Evolutionary conservation across 1,140 invertebrate genomes (phyloP).

Genomic region (Sinonovacula constricta): DNA sequence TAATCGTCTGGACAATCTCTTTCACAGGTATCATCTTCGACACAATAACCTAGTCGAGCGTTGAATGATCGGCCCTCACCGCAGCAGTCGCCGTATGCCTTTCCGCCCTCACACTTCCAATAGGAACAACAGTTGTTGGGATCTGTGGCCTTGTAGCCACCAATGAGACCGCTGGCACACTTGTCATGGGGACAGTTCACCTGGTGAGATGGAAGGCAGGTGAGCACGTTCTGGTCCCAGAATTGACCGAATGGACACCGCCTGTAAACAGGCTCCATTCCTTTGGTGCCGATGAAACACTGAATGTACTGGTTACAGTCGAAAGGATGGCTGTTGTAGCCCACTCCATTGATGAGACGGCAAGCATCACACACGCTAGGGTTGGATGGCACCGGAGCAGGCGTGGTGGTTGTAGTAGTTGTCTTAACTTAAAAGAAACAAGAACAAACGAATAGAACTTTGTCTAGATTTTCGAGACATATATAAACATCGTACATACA

Average conservation of each 20-base stretch:
- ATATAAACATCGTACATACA: not conserved
- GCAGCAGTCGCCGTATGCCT: conserved; percentile 58
- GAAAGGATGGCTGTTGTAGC: conserved; percentile 30
- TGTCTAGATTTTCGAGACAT: not conserved
- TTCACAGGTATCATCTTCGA: conserved; percentile 1
- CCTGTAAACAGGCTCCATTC: conserved; percentile 27
- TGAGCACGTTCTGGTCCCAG: conserved; percentile 45
- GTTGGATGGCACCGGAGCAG: conserved; percentile 6
- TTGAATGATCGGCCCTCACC: conserved; percentile 49
- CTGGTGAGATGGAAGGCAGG: conserved; percentile 21
- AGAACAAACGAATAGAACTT: not conserved
- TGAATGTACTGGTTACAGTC: conserved; percentile 43
- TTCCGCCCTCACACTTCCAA: conserved; percentile 53
- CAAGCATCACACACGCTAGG: conserved; percentile 48
- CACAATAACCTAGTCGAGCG: conserved; percentile 45
- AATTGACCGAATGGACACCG: conserved; percentile 45
- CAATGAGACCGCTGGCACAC: conserved; percentile 11
- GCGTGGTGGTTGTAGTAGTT: conserved; percentile 18
- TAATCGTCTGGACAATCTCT: conserved; percentile 52
- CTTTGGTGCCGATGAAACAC: conserved; percentile 24
- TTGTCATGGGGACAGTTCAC: conserved; percentile 26
- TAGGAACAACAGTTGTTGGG: conserved; percentile 54
- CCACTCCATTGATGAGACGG: conserved; percentile 41
- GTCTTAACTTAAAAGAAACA: conserved; percentile 2
- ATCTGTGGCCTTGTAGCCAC: conserved; percentile 16